Conservation (phyloP, 1,140 invertebrate genomes). For the Anagrus nilaparvatae region DNA sequence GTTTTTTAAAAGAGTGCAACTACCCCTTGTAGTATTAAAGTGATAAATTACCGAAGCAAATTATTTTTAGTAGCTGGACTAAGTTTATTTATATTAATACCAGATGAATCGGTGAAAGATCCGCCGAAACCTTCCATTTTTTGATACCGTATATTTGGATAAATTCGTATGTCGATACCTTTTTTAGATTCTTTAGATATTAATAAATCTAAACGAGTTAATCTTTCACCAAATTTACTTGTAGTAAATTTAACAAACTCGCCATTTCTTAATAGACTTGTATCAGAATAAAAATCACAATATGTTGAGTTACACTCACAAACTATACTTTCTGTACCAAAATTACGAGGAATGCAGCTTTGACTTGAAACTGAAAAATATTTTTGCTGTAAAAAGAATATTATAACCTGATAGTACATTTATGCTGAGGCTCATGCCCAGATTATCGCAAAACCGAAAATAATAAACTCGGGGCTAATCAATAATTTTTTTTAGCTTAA, state of each 20-base stretch:
- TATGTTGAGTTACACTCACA: conserved; percentile 79
- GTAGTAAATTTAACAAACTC: conserved; percentile 49
- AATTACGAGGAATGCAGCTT: too few species aligned
- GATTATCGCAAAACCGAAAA: too few species aligned
- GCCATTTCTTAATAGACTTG: conserved; percentile 30
- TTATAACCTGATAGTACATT: too few species aligned
- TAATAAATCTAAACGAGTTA: conserved; percentile 28
- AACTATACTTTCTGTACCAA: conserved; percentile 47
- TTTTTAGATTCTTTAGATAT: conserved; percentile 17
- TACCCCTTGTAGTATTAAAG: too few species aligned
- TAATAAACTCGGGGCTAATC: too few species aligned
- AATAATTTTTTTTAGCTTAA: too few species aligned
- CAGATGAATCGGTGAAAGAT: conserved; percentile 76
- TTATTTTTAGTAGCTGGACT: conserved; percentile 43
- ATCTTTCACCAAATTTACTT: conserved; percentile 43
- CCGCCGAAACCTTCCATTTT: conserved; percentile 72
- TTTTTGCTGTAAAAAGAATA: too few species aligned
- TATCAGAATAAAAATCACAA: conserved; percentile 61
- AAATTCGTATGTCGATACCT: conserved; percentile 5
- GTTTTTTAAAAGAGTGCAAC: too few species aligned
- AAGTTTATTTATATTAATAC: conserved; percentile 62
- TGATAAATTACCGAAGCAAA: too few species aligned
- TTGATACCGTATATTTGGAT: conserved; percentile 39
- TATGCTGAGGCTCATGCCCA: too few species aligned
- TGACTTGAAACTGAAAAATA: too few species aligned